A percentile compares a stretch with the other conserved stretches of the same genome.
Conservation (phyloP, 2,888 invertebrate species). For the Meiosimyza platycephala region DNA sequence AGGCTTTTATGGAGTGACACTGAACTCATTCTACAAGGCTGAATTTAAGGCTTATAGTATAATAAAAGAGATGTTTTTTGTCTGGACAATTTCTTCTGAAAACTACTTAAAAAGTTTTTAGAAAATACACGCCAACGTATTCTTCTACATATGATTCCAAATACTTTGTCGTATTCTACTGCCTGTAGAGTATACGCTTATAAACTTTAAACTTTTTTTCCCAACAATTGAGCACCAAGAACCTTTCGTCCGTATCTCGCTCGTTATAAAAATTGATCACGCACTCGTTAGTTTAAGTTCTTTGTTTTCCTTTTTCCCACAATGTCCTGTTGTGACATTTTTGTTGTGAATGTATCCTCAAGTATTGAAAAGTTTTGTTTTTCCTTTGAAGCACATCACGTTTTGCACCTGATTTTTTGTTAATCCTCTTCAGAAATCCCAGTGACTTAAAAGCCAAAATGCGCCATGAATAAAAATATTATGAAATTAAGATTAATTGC, state of each 20-base stretch:
- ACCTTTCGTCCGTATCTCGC: constrained; percentile 33
- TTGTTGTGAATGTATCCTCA: constrained; percentile 20
- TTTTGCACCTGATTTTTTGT: constrained; percentile 61
- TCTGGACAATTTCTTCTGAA: too few species aligned
- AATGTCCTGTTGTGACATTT: constrained; percentile 25
- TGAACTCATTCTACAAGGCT: too few species aligned
- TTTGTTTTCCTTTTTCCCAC: constrained; percentile 24
- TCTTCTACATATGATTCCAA: too few species aligned
- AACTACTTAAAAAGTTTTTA: too few species aligned
- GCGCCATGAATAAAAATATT: constrained; percentile 35
- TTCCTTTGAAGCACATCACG: constrained; percentile 55
- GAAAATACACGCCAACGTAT: too few species aligned
- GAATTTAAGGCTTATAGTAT: too few species aligned
- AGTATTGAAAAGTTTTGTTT: constrained; percentile 40
- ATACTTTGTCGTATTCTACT: not conserved
- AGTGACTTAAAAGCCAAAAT: constrained; percentile 36
- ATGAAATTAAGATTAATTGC: constrained; percentile 57
- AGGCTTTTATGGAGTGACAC: too few species aligned
- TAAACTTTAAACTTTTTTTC: constrained; percentile 22
- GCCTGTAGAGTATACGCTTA: constrained; percentile 14
- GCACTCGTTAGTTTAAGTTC: constrained; percentile 49
- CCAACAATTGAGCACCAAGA: constrained; percentile 9
- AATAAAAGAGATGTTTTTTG: too few species aligned
- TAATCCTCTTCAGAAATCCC: constrained; percentile 48
- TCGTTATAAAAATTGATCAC: constrained; percentile 56